Conservation (phyloP, 2,113 vertebrate species). For the Pachypanchax playfairii region DNA sequence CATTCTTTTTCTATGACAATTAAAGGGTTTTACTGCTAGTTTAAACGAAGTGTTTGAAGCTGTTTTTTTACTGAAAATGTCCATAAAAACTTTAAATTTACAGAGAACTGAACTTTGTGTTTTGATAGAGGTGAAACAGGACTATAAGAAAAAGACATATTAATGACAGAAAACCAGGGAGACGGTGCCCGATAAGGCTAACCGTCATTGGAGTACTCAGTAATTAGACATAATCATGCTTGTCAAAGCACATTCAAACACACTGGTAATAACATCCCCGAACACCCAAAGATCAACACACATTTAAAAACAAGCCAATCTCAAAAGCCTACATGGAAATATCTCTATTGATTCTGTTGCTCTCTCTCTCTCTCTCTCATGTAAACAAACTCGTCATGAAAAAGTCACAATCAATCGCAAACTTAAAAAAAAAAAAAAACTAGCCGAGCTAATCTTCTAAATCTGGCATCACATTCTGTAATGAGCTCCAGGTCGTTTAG, state of each 20-base stretch:
- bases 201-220: slow-evolving; percentile 63
- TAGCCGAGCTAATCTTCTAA: too few relatives aligned
- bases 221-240: slow-evolving; percentile 74
- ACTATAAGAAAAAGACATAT: slow-evolving; percentile 40
- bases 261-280: slow-evolving; percentile 53
- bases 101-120: slow-evolving; percentile 27
- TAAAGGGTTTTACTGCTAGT: too few relatives aligned
- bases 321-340: slow-evolving; percentile 30
- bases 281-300: neutral
- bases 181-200: slow-evolving; percentile 48
- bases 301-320: slow-evolving; percentile 32
- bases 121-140: slow-evolving; percentile 24
- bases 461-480: too few relatives aligned
- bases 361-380: slow-evolving; percentile 23
- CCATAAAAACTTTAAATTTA: slow-evolving; percentile 21
- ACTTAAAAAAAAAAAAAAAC: too few relatives aligned
- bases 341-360: slow-evolving; percentile 46
- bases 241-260: slow-evolving; percentile 65
- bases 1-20: too few relatives aligned
- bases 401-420: too few relatives aligned
- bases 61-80: neutral
- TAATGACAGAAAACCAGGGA: slow-evolving; percentile 33
- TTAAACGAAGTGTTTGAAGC: too few relatives aligned
- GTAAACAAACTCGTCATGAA: too few relatives aligned
- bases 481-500: too few relatives aligned